Percentiles rank a stretch among this genome's conserved stretches.
Conservation (phyloP, 2,888 invertebrate species). For the Dolomedes plantarius region DNA sequence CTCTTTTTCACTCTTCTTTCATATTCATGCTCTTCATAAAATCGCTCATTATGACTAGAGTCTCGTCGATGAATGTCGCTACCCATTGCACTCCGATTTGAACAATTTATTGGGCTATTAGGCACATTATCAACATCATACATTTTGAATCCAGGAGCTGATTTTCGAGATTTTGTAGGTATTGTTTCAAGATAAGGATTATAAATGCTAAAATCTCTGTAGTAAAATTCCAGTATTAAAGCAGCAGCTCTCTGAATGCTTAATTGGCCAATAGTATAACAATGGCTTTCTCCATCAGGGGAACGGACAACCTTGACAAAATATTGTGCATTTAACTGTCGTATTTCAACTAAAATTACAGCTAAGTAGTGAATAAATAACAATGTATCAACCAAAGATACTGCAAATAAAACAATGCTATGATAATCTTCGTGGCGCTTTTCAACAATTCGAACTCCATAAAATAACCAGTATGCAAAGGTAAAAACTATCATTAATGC, state of each 20-base stretch:
- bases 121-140: slow-evolving; percentile 91
- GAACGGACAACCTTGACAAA: slow-evolving; percentile 86
- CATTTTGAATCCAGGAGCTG: slow-evolving; percentile 85
- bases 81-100: slow-evolving; percentile 83
- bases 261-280: slow-evolving; percentile 88
- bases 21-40: slow-evolving; percentile 98
- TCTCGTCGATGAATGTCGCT: slow-evolving; percentile 90
- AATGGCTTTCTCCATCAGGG: slow-evolving; percentile 94
- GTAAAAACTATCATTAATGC: slow-evolving; percentile 92
- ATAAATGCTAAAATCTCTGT: slow-evolving; percentile 96
- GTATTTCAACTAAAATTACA: slow-evolving; percentile 92
- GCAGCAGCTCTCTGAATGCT: slow-evolving; percentile 97
- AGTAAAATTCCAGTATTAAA: slow-evolving; percentile 95
- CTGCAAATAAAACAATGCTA: slow-evolving; percentile 92
- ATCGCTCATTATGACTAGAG: slow-evolving; percentile 95
- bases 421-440: slow-evolving; percentile 81
- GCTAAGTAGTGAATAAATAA: slow-evolving; percentile 96
- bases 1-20: slow-evolving; percentile 94
- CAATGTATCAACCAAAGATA: slow-evolving; percentile 93
- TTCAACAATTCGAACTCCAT: slow-evolving; percentile 87
- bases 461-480: slow-evolving; percentile 98
- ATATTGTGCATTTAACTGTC: slow-evolving; percentile 92
- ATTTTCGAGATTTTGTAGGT: slow-evolving; percentile 78
- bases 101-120: slow-evolving; percentile 75
- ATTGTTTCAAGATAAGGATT: slow-evolving; percentile 96